Conservation (phyloP, 2,113 vertebrate species). For the Odocoileus virginianus region DNA sequence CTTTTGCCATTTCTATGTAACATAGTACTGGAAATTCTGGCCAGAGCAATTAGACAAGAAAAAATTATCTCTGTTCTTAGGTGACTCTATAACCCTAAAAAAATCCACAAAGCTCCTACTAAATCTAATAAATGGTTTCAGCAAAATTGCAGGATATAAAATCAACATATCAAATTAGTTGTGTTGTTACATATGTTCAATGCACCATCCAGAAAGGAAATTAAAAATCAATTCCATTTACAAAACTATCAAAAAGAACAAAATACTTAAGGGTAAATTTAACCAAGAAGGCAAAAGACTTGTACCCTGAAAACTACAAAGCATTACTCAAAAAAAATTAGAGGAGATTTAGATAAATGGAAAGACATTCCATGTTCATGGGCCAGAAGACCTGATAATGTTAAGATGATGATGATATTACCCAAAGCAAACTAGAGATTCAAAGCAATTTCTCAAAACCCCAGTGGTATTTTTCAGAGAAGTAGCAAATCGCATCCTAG, state of each 20-base stretch:
- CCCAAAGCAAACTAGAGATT: not conserved
- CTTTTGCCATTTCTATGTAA: not conserved
- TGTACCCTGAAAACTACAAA: not conserved
- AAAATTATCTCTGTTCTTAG: not conserved
- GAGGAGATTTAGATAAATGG: not conserved
- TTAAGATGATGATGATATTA: rapidly evolving
- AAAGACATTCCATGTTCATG: not conserved
- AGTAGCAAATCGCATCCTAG: not conserved
- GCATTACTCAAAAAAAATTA: not conserved
- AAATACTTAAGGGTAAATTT: not conserved
- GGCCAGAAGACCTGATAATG: not conserved
- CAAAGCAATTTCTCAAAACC: not conserved
- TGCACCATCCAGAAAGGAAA: not conserved
- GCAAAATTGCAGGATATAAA: not conserved
- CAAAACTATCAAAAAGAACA: not conserved
- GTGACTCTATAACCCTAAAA: not conserved
- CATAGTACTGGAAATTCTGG: not conserved
- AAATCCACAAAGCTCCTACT: not conserved
- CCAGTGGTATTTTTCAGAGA: not conserved
- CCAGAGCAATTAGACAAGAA: not conserved
- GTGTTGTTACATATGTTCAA: not conserved
- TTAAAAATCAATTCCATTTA: not conserved
- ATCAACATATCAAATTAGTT: not conserved
- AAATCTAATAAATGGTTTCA: not conserved
- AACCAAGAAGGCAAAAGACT: not conserved